Percentiles rank a stretch among this genome's conserved stretches.
Evolutionary conservation across 23 tunicate species (phyloP).

Genomic region (Ascidia mentula): DNA sequence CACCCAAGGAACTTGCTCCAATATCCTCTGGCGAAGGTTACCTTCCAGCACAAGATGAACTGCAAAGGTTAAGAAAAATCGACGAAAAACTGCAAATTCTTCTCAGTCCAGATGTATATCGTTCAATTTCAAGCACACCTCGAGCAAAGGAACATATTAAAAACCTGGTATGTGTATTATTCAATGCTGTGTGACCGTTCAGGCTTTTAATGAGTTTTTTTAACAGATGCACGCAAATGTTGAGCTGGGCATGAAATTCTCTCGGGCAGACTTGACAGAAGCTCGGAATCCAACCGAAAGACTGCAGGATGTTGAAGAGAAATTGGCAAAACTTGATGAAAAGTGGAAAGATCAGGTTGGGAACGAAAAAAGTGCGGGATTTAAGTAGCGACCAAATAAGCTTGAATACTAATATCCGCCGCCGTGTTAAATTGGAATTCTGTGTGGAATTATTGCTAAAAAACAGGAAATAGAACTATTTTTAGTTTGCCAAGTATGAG

Average conservation of each 20-base stretch:
- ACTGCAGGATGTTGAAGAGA: constrained; percentile 46
- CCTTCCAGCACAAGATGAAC: constrained; percentile 44
- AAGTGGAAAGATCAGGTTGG: constrained; percentile 55
- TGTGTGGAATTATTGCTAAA: no score
- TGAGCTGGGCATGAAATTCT: constrained; percentile 25
- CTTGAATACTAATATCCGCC: no score
- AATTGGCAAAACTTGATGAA: constrained; percentile 36
- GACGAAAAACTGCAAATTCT: constrained; percentile 52
- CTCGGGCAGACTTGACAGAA: constrained; percentile 19
- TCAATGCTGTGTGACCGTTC: not conserved
- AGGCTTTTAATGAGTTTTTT: not conserved
- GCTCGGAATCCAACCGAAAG: constrained; percentile 21
- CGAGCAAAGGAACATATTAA: not conserved
- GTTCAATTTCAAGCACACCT: constrained; percentile 46
- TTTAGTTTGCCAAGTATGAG: no score
- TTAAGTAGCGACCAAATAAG: no score
- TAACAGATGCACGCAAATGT: not conserved
- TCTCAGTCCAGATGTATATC: constrained; percentile 34
- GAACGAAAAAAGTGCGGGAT: no score
- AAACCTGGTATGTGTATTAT: constrained; percentile 12
- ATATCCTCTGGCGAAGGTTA: constrained; percentile 50
- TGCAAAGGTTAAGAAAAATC: constrained; percentile 42
- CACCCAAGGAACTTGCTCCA: constrained; percentile 7
- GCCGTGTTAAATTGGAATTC: no score
- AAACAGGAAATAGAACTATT: no score